These are phyloP conservation scores for Lutraria lutraria DNA, from an alignment of 2,888 invertebrate species.

Conservation along the genomic window DNA sequence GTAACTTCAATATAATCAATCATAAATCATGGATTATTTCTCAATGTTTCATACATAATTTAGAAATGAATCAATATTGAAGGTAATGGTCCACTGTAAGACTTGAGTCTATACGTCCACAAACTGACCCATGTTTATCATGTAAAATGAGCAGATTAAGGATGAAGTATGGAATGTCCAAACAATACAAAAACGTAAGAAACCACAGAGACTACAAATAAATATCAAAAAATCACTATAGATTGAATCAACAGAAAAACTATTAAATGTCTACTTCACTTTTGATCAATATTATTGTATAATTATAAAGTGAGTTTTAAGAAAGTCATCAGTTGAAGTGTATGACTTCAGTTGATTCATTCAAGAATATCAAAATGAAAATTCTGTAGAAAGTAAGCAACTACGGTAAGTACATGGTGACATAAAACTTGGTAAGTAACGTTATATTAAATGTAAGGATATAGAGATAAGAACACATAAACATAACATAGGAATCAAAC, in stretches of 20 bases:
- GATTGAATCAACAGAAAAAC: neutral
- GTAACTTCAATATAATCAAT: neutral
- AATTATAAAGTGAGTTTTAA: neutral
- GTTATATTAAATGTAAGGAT: neutral
- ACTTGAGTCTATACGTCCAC: too few relatives aligned
- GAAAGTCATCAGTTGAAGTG: neutral
- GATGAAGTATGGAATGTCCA: constrained; percentile 42
- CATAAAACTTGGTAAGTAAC: neutral
- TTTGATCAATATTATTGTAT: neutral
- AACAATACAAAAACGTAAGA: constrained; percentile 32
- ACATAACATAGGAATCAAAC: neutral
- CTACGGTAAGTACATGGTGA: neutral
- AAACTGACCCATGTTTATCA: too few relatives aligned
- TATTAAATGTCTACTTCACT: neutral
- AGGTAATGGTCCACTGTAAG: neutral
- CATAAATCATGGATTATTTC: neutral
- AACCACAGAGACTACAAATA: constrained; percentile 34
- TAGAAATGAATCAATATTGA: neutral
- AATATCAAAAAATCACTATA: neutral
- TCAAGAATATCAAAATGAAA: neutral
- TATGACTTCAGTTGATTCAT: neutral
- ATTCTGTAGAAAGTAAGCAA: neutral
- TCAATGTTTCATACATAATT: neutral
- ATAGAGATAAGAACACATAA: neutral
- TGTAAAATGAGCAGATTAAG: constrained; percentile 11